phyloP scores from a whole-genome alignment of 1,140 invertebrate species.

The Xylocopa sonorina region DNA sequence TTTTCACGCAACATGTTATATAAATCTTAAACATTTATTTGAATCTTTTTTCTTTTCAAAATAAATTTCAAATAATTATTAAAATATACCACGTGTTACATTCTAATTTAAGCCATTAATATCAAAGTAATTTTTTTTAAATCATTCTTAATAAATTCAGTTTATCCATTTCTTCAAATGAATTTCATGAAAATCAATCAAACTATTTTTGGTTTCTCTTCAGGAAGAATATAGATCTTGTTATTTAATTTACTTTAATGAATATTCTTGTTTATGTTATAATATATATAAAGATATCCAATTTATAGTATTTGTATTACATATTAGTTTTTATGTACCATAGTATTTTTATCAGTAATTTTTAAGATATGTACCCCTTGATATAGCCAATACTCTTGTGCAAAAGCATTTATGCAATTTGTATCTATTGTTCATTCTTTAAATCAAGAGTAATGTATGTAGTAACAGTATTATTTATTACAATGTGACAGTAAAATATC shows the following conservation, averaged over 20 bases:
- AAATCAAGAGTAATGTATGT: constrained; percentile 68
- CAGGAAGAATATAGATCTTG: background rate
- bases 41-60: constrained; percentile 1
- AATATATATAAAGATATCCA: constrained; percentile 1
- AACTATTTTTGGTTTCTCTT: background rate
- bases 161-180: background rate
- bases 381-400: background rate
- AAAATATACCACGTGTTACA: background rate
- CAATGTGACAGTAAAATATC: constrained; percentile 43
- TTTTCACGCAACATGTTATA: constrained; percentile 24
- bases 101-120: background rate
- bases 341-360: constrained; percentile 2
- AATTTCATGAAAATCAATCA: background rate
- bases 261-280: constrained; percentile 9
- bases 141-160: background rate
- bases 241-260: background rate
- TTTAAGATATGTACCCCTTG: background rate
- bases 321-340: constrained; percentile 10
- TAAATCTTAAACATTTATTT: constrained; percentile 19
- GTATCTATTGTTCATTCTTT: constrained; percentile 43
- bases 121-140: background rate
- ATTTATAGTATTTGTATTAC: constrained; percentile 10
- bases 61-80: constrained; percentile 14
- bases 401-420: background rate
- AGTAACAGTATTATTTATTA: constrained; percentile 43